These are phyloP conservation scores for Meganola albula DNA, from an alignment of 2,888 invertebrate genomes.

Conservation along the genomic window DNA sequence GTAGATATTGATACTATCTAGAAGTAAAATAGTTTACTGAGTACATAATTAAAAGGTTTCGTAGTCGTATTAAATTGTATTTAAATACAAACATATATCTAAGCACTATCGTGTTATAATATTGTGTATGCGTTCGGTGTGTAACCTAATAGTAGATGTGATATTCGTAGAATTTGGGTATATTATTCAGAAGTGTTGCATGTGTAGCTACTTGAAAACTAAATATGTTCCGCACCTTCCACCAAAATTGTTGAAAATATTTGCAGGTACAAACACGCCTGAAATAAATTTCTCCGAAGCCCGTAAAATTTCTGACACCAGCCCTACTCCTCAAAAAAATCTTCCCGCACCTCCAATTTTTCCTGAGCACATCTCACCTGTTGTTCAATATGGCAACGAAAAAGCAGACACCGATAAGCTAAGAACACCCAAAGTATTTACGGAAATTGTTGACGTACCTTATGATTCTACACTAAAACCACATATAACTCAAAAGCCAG, in stretches of 20 bases:
- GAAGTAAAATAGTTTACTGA: too few relatives aligned
- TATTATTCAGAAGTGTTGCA: too few relatives aligned
- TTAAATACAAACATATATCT: too few relatives aligned
- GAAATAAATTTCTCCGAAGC: slow-evolving; percentile 71
- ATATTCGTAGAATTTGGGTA: too few relatives aligned
- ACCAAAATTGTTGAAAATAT: slow-evolving; percentile 18
- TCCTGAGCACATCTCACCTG: slow-evolving; percentile 64
- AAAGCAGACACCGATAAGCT: slow-evolving; percentile 56
- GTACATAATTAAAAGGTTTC: too few relatives aligned
- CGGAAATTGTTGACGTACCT: slow-evolving; percentile 29
- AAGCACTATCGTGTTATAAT: too few relatives aligned
- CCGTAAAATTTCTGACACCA: slow-evolving; percentile 41
- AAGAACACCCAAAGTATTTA: slow-evolving; percentile 49
- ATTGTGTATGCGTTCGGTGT: too few relatives aligned
- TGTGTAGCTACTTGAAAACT: too few relatives aligned
- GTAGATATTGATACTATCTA: too few relatives aligned
- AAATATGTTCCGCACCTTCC: background rate
- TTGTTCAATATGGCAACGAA: slow-evolving; percentile 74
- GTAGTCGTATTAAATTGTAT: too few relatives aligned
- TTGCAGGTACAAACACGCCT: slow-evolving; percentile 63
- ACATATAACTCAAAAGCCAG: slow-evolving; percentile 67
- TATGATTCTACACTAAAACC: slow-evolving; percentile 62
- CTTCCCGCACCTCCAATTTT: slow-evolving; percentile 58
- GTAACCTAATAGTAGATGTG: too few relatives aligned
- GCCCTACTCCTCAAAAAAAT: slow-evolving; percentile 36